phyloP scores from a whole-genome alignment of 1,140 invertebrate genomes.

The Drosophila albomicans region DNA sequence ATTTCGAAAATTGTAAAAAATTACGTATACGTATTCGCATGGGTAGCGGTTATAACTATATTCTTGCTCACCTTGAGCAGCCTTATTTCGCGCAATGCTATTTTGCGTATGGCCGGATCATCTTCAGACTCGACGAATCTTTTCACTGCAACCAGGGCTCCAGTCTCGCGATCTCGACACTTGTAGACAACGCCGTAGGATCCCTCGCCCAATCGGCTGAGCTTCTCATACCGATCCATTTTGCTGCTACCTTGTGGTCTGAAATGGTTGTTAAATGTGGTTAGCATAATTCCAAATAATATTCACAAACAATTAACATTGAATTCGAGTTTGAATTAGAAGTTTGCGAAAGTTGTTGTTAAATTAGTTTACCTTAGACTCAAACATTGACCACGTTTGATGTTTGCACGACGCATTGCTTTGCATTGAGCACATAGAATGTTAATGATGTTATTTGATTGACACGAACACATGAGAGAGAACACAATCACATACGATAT shows the following conservation, averaged over 20 bases:
- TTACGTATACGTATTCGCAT: no score
- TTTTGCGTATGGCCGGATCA: slow-evolving; percentile 99
- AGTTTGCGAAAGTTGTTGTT: slow-evolving; percentile 7
- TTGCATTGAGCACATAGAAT: slow-evolving; percentile 81
- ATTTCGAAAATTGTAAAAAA: no score
- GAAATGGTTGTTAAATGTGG: slow-evolving; percentile 39
- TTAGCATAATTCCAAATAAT: neutral
- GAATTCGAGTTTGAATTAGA: neutral
- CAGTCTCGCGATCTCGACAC: slow-evolving; percentile 97
- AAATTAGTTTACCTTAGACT: slow-evolving; percentile 77
- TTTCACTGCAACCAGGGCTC: slow-evolving; percentile 98
- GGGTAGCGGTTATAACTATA: neutral
- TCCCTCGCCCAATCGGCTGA: slow-evolving; percentile 98
- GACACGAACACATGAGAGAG: slow-evolving; percentile 74
- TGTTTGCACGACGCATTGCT: slow-evolving; percentile 81
- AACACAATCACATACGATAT: slow-evolving; percentile 34
- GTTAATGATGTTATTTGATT: slow-evolving; percentile 62
- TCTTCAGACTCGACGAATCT: slow-evolving; percentile 99
- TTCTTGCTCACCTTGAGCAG: slow-evolving; percentile 94
- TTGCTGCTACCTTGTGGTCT: slow-evolving; percentile 94
- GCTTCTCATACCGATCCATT: slow-evolving; percentile 99
- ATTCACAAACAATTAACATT: neutral
- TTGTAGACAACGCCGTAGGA: slow-evolving; percentile 99
- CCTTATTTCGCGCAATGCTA: slow-evolving; percentile 98
- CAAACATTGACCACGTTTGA: slow-evolving; percentile 83